A percentile compares a stretch with the other conserved stretches of the same genome.
Conservation (phyloP, 1,140 invertebrate genomes). For the Magallana angulata region DNA sequence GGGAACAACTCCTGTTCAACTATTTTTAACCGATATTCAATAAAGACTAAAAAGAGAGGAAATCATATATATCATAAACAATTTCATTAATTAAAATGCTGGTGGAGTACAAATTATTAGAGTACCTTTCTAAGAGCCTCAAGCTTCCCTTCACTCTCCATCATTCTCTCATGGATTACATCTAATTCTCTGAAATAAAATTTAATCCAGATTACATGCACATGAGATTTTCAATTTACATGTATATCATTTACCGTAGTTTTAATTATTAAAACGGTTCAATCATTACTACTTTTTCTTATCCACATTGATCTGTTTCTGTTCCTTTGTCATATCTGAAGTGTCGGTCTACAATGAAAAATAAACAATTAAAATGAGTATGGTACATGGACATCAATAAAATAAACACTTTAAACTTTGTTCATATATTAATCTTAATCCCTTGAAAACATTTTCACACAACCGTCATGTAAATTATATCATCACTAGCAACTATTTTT, state of each 20-base stretch:
- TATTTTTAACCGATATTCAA: too few relatives aligned
- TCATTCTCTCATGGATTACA: constrained; percentile 65
- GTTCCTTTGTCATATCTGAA: constrained; percentile 72
- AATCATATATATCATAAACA: too few relatives aligned
- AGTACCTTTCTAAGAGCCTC: constrained; percentile 71
- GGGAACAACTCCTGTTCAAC: too few relatives aligned
- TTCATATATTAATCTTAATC: too few relatives aligned
- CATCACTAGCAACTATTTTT: too few relatives aligned
- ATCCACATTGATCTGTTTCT: constrained; percentile 72
- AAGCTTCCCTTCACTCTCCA: constrained; percentile 72
- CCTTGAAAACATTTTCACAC: too few relatives aligned
- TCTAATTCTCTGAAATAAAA: constrained; percentile 72
- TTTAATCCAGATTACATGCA: neutral
- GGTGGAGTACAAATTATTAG: neutral
- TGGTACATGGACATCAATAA: neutral
- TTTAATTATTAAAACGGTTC: neutral
- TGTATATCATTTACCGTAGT: neutral
- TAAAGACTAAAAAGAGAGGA: too few relatives aligned
- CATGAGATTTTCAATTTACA: too few relatives aligned
- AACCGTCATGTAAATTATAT: too few relatives aligned
- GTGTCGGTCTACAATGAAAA: constrained; percentile 71
- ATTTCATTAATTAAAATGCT: too few relatives aligned
- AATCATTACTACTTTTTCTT: constrained; percentile 71
- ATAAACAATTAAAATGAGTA: constrained; percentile 6
- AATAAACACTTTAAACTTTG: too few relatives aligned